Conservation (phyloP, 2,113 vertebrate genomes). For the Ictidomys tridecemlineatus region DNA sequence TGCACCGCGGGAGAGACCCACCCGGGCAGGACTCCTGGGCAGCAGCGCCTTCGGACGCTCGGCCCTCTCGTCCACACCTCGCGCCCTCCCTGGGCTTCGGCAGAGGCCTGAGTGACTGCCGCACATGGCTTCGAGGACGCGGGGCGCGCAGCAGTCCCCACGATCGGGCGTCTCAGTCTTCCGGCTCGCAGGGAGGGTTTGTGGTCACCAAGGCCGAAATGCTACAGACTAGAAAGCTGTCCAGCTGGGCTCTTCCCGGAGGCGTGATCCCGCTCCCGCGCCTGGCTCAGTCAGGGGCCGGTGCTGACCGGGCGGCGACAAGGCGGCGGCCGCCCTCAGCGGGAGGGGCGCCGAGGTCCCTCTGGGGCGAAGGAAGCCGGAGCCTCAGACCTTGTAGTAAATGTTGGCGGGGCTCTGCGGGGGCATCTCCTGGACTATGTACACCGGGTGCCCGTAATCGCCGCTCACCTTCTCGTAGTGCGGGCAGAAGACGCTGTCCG, state of each 20-base stretch:
- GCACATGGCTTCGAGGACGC: constrained; percentile 88
- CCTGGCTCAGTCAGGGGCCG: constrained; percentile 77
- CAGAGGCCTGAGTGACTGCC: constrained; percentile 86
- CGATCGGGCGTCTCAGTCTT: constrained; percentile 87
- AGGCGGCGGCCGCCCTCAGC: constrained; percentile 59
- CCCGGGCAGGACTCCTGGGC: neutral
- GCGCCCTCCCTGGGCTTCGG: constrained; percentile 85
- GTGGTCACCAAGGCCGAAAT: constrained; percentile 84
- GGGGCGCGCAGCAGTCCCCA: constrained; percentile 83
- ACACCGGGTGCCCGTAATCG: constrained; percentile 99
- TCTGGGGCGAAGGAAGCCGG: constrained; percentile 85
- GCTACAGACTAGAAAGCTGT: constrained; percentile 89
- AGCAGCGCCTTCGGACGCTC: too few species aligned
- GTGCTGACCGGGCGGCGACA: neutral
- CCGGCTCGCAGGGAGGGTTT: constrained; percentile 85
- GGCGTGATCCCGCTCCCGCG: constrained; percentile 76
- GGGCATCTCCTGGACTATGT: constrained; percentile 99
- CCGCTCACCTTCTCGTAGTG: constrained; percentile 99
- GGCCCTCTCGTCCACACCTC: constrained; percentile 79
- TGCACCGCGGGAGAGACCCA: constrained; percentile 73
- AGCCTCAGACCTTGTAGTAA: constrained; percentile 98
- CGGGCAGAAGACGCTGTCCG: constrained; percentile 99
- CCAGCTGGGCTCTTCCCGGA: constrained; percentile 85
- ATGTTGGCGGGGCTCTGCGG: constrained; percentile 99
- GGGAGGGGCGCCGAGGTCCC: constrained; percentile 86